phyloP scores from a whole-genome alignment of 2,888 invertebrate genomes.

The Diaphora mendica region DNA sequence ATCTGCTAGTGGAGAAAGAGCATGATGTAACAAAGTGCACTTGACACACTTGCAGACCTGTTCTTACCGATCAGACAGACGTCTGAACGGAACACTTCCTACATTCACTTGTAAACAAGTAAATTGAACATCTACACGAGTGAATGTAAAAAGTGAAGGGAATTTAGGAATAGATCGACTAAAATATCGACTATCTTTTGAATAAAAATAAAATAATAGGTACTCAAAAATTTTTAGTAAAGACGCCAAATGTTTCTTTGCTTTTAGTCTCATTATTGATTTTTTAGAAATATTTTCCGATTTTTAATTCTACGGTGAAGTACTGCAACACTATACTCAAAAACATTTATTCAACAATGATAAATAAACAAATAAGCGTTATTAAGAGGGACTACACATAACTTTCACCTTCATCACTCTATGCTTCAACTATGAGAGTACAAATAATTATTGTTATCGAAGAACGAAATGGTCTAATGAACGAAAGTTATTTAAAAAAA shows the following conservation, averaged over 20 bases:
- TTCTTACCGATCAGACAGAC: constrained; percentile 41
- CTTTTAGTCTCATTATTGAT: neutral
- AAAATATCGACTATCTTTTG: neutral
- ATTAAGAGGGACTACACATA: constrained; percentile 12
- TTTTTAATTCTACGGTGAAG: neutral
- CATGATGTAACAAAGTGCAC: constrained; percentile 73
- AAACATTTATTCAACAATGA: constrained; percentile 6
- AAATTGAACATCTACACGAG: neutral
- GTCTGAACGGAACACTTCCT: constrained; percentile 68
- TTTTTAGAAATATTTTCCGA: neutral
- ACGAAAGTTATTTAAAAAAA: constrained; percentile 57
- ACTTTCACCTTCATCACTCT: constrained; percentile 40
- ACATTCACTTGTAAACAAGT: constrained; percentile 33
- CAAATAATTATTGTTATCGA: constrained; percentile 40
- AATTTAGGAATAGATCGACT: neutral
- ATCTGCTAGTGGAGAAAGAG: constrained; percentile 56
- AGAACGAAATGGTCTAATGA: constrained; percentile 39
- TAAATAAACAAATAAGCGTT: constrained; percentile 19
- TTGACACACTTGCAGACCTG: constrained; percentile 76
- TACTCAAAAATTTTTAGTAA: neutral
- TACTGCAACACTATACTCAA: neutral
- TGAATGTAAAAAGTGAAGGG: neutral
- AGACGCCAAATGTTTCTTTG: neutral
- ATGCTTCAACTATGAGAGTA: constrained; percentile 28
- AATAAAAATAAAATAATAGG: neutral